A percentile compares a stretch with the other conserved stretches of the same genome.
phyloP scores from a whole-genome alignment of 2,797 vertebrate genomes.

The Onychomys arenicola region DNA sequence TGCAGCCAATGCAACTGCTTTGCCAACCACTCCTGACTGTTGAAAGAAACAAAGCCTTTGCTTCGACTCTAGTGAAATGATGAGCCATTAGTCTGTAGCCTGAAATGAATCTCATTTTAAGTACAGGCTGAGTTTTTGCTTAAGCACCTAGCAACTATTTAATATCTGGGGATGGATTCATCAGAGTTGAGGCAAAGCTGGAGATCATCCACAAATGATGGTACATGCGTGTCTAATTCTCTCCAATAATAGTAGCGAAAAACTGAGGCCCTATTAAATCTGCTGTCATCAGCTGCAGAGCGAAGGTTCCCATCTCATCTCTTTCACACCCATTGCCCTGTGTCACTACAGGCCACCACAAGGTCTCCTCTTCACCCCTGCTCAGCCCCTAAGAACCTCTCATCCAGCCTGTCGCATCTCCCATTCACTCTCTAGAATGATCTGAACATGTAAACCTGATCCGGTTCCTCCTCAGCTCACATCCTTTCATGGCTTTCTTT shows the following conservation, averaged over 20 bases:
- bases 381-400: background rate
- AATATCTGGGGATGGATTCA: constrained; percentile 48
- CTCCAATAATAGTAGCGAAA: constrained; percentile 7
- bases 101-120: constrained; percentile 75
- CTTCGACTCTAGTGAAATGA: constrained; percentile 72
- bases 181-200: constrained; percentile 18
- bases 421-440: constrained; percentile 6
- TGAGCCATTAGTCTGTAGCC: constrained; percentile 61
- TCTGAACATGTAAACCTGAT: constrained; percentile 42
- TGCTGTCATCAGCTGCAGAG: rapidly evolving
- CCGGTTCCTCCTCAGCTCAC: background rate
- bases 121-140: constrained; percentile 68
- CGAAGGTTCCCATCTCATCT: background rate
- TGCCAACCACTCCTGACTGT: constrained; percentile 75
- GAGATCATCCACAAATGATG: constrained; percentile 56
- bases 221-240: constrained; percentile 36
- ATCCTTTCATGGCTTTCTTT: background rate
- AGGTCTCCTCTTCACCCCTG: background rate
- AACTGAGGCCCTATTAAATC: constrained; percentile 12
- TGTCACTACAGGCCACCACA: rapidly evolving
- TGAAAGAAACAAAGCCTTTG: constrained; percentile 70
- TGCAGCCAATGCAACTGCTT: constrained; percentile 51
- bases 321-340: background rate
- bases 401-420: background rate
- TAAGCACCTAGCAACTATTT: constrained; percentile 67